A percentile compares a stretch with the other conserved stretches of the same genome.
phyloP scores from a whole-genome alignment of 2,113 vertebrate genomes.

The Sisor rabdophorus region DNA sequence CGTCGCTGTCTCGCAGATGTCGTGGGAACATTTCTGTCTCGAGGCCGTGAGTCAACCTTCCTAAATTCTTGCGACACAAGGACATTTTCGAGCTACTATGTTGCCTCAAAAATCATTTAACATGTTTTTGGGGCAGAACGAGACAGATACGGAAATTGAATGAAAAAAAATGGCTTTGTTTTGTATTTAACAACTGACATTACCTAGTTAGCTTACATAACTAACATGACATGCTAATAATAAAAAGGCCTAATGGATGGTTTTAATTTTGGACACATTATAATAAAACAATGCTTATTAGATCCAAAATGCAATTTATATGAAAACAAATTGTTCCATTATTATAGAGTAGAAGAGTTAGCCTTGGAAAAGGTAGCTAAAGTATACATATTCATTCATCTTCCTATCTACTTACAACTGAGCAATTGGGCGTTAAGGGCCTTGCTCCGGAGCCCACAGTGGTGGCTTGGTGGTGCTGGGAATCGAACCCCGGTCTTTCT shows the following conservation, averaged over 20 bases:
- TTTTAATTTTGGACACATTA: too few species aligned
- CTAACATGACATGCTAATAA: not conserved
- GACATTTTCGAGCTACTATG: slow-evolving; percentile 6
- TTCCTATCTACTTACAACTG: too few species aligned
- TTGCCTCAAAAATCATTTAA: slow-evolving; percentile 11
- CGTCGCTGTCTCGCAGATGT: slow-evolving; percentile 24
- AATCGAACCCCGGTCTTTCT: too few species aligned
- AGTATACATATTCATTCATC: too few species aligned
- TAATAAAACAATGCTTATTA: not conserved
- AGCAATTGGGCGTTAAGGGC: too few species aligned
- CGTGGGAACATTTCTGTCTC: slow-evolving; percentile 38
- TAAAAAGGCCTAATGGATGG: not conserved
- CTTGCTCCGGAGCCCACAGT: too few species aligned
- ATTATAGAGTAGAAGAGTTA: too few species aligned
- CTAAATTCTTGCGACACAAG: slow-evolving; percentile 29
- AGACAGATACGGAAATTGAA: not conserved
- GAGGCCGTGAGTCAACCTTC: slow-evolving; percentile 19
- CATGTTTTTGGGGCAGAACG: not conserved
- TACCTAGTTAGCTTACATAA: not conserved
- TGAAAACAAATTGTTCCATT: too few species aligned
- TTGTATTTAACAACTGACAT: slow-evolving; percentile 3
- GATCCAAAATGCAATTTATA: too few species aligned
- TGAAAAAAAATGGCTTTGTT: not conserved
- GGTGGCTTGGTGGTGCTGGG: too few species aligned
- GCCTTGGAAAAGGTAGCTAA: too few species aligned